phyloP scores from a whole-genome alignment of 2,113 vertebrate genomes.

The Hippocampus abdominalis region DNA sequence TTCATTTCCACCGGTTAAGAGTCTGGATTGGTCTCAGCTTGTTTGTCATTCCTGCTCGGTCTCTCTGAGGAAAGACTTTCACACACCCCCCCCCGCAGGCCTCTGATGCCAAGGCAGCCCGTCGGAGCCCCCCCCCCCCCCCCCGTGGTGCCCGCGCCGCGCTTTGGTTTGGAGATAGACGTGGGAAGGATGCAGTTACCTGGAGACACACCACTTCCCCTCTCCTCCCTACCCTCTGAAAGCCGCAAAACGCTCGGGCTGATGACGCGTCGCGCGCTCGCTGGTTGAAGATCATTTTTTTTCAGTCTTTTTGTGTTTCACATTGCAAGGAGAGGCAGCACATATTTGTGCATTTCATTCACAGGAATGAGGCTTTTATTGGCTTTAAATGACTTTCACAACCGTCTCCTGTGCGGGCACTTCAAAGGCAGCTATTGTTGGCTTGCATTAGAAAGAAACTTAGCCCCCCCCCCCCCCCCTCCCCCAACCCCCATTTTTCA shows the following conservation, averaged over 20 bases:
- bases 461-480: too few relatives aligned
- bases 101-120: conserved; percentile 20
- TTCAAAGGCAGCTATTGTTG: conserved; percentile 1
- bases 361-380: neutral
- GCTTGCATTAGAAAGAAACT: conserved; percentile 1
- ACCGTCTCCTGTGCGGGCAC: neutral
- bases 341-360: neutral
- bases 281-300: neutral
- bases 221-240: conserved; percentile 3
- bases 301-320: neutral
- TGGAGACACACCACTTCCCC: conserved; percentile 19
- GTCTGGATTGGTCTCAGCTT: conserved; percentile 62
- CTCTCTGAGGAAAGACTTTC: neutral
- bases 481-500: neutral
- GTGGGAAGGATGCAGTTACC: conserved; percentile 37
- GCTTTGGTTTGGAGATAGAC: conserved; percentile 25
- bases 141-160: neutral
- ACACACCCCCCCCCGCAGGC: neutral
- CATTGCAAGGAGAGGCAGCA: neutral
- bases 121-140: neutral
- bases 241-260: conserved; percentile 16
- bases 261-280: neutral
- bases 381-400: neutral
- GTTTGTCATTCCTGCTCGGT: conserved; percentile 27
- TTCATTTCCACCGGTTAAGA: neutral